phyloP scores from a whole-genome alignment of 2,797 vertebrate species.

The Sphaeramia orbicularis region DNA sequence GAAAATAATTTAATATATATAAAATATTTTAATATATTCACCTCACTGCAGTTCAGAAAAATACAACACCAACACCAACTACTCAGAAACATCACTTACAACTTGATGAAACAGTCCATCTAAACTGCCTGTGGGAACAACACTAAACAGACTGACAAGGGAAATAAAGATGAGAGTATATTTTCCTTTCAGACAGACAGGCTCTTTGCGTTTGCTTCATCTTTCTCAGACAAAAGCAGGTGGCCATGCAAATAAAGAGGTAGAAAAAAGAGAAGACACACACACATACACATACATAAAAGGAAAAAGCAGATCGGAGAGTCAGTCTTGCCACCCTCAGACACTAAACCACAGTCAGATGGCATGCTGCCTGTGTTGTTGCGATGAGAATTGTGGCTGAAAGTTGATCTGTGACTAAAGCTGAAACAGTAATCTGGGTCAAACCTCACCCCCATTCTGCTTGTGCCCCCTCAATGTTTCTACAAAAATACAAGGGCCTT shows the following conservation, averaged over 20 bases:
- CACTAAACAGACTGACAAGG: not conserved
- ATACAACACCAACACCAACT: no score
- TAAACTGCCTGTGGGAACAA: constrained; percentile 21
- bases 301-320: constrained; percentile 10
- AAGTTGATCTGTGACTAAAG: constrained; percentile 30
- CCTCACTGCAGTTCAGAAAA: no score
- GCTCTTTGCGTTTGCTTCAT: not conserved
- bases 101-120: constrained; percentile 31
- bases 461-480: constrained; percentile 20
- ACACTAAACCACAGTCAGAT: constrained; percentile 50
- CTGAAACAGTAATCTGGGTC: constrained; percentile 64
- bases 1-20: no score
- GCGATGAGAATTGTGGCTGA: constrained; percentile 41
- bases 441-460: constrained; percentile 42
- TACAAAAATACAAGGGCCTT: constrained; percentile 21
- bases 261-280: not conserved
- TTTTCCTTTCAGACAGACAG: not conserved
- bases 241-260: not conserved
- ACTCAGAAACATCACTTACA: constrained; percentile 42
- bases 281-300: not conserved
- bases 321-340: constrained; percentile 21
- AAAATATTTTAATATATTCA: constrained; percentile 23
- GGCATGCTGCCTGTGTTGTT: constrained; percentile 31
- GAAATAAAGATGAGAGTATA: constrained; percentile 5
- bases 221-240: constrained; percentile 13